phyloP scores from a whole-genome alignment of 1,140 invertebrate genomes.

The Saccostrea echinata region DNA sequence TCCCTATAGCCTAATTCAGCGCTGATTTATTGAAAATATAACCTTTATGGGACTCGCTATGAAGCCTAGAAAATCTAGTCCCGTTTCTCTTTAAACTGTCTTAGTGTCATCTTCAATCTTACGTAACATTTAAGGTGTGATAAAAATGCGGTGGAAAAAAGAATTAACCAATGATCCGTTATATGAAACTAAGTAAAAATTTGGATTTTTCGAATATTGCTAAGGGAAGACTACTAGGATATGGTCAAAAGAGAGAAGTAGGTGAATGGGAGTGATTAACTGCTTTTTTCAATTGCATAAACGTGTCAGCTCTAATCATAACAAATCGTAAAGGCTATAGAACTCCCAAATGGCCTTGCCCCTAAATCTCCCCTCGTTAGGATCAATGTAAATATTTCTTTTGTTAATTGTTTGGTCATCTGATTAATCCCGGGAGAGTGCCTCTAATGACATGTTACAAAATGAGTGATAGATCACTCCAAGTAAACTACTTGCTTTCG shows the following conservation, averaged over 20 bases:
- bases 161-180: background rate
- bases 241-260: background rate
- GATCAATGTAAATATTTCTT: slow-evolving; percentile 9
- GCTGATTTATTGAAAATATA: background rate
- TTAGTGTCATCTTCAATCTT: background rate
- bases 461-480: background rate
- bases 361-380: slow-evolving; percentile 16
- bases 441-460: background rate
- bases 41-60: background rate
- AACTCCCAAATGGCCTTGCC: background rate
- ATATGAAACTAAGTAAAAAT: background rate
- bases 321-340: background rate
- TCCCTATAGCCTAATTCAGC: background rate
- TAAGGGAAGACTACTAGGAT: background rate
- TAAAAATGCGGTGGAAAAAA: background rate
- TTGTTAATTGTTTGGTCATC: slow-evolving; percentile 29
- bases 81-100: background rate
- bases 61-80: slow-evolving; percentile 17
- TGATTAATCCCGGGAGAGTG: background rate
- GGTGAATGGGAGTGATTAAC: background rate
- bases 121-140: background rate
- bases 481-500: slow-evolving; percentile 6
- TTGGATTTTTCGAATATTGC: background rate
- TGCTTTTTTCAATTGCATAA: background rate
- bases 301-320: too few species aligned